Conservation (phyloP, 2,888 invertebrate genomes). For the Folsomia manolachei region DNA sequence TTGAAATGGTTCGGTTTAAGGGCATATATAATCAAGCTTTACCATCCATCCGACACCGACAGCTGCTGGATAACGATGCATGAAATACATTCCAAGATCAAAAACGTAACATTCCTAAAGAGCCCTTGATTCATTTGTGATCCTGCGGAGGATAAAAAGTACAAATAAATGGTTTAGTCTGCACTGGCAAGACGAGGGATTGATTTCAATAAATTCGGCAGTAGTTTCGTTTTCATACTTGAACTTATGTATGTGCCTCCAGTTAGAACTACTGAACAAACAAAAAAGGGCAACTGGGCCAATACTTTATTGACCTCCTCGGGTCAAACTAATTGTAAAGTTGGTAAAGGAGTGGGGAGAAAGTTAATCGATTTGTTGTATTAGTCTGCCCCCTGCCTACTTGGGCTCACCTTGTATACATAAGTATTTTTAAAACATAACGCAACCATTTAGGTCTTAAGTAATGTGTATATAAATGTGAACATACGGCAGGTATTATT, state of each 20-base stretch:
- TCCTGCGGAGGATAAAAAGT: too few relatives aligned
- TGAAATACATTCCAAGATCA: not conserved
- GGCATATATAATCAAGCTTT: not conserved
- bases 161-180: too few relatives aligned
- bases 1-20: not conserved
- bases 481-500: too few relatives aligned
- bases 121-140: not conserved
- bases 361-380: slow-evolving; percentile 4
- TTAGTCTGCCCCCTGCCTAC: not conserved
- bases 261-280: not conserved
- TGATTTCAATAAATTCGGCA: not conserved
- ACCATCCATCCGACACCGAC: not conserved
- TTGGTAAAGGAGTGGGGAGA: not conserved
- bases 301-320: slow-evolving; percentile 34
- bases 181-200: not conserved
- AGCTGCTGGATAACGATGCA: not conserved
- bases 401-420: not conserved
- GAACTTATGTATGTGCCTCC: not conserved
- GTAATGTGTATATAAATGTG: too few relatives aligned
- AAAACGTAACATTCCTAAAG: not conserved
- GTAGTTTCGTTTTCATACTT: not conserved
- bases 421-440: too few relatives aligned
- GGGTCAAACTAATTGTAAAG: slow-evolving; percentile 43
- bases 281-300: not conserved
- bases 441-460: too few relatives aligned